Percentiles rank a stretch among this genome's conserved stretches.
Evolutionary conservation across 2,888 invertebrate genomes (phyloP).

Genomic region (Syrphus vitripennis): DNA sequence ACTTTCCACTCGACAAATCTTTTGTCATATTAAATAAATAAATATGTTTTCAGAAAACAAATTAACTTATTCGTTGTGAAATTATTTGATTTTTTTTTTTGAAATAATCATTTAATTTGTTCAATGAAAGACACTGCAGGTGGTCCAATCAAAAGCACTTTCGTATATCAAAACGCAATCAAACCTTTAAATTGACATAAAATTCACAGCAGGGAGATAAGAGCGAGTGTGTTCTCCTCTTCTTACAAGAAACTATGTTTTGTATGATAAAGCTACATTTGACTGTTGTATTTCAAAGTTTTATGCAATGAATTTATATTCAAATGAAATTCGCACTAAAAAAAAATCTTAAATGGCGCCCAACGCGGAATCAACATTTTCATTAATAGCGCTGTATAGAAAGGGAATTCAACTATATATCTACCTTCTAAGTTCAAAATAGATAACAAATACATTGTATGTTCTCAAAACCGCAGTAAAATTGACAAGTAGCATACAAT

Average conservation of each 20-base stretch:
- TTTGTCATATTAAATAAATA: not conserved
- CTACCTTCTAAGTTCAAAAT: too few species aligned
- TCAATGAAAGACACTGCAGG: slow-evolving; percentile 35
- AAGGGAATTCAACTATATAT: too few species aligned
- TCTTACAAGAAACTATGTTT: not conserved
- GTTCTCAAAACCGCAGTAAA: not conserved
- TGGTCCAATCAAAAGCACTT: slow-evolving; percentile 48
- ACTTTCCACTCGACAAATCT: not conserved
- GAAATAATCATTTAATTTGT: slow-evolving; percentile 41
- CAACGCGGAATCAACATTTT: not conserved
- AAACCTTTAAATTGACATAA: slow-evolving; percentile 59
- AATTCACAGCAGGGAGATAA: slow-evolving; percentile 55
- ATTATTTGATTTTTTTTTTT: slow-evolving; percentile 22
- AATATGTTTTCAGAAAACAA: slow-evolving; percentile 9
- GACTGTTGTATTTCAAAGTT: slow-evolving; percentile 17
- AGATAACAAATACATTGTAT: not conserved
- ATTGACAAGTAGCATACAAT: slow-evolving; percentile 51
- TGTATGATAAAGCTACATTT: slow-evolving; percentile 21
- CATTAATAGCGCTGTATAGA: not conserved
- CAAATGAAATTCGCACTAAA: not conserved
- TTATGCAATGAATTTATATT: not conserved
- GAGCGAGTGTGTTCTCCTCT: slow-evolving; percentile 32
- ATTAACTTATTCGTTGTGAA: not conserved
- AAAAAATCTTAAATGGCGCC: not conserved
- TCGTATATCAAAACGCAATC: slow-evolving; percentile 49